Evolutionary conservation across 2,888 invertebrate species (phyloP).

Genomic region (Ephialtes manifestator): DNA sequence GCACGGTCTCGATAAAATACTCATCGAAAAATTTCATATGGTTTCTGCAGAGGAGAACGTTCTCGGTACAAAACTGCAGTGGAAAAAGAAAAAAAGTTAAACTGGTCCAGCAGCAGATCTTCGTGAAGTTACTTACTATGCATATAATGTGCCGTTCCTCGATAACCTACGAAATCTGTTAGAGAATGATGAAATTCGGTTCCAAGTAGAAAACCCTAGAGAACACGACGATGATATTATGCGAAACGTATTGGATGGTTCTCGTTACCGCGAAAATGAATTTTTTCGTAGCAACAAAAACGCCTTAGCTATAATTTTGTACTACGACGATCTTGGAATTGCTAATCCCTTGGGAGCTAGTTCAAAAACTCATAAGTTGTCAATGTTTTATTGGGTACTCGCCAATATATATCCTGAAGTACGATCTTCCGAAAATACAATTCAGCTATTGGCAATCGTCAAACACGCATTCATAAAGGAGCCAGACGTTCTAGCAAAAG

Average conservation of each 20-base stretch:
- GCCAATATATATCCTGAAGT: conserved; percentile 70
- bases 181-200: conserved; percentile 63
- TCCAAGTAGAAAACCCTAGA: conserved; percentile 60
- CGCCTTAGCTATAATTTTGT: conserved; percentile 72
- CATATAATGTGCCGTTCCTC: conserved; percentile 65
- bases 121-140: conserved; percentile 35
- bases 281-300: conserved; percentile 67
- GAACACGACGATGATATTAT: conserved; percentile 47
- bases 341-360: conserved; percentile 70
- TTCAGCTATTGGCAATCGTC: conserved; percentile 67
- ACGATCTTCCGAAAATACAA: conserved; percentile 59
- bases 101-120: neutral
- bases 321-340: conserved; percentile 71
- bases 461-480: conserved; percentile 66
- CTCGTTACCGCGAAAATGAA: conserved; percentile 66
- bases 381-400: conserved; percentile 72
- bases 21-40: neutral
- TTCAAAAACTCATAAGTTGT: conserved; percentile 68
- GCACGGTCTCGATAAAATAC: neutral
- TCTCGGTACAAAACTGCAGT: neutral
- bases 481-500: conserved; percentile 53
- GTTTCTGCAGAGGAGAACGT: neutral
- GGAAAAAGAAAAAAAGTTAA: neutral
- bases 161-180: conserved; percentile 65
- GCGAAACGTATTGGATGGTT: conserved; percentile 69